Base-by-base conservation (phyloP, 2,113 vertebrate genomes). In the Menura novaehollandiae region DNA sequence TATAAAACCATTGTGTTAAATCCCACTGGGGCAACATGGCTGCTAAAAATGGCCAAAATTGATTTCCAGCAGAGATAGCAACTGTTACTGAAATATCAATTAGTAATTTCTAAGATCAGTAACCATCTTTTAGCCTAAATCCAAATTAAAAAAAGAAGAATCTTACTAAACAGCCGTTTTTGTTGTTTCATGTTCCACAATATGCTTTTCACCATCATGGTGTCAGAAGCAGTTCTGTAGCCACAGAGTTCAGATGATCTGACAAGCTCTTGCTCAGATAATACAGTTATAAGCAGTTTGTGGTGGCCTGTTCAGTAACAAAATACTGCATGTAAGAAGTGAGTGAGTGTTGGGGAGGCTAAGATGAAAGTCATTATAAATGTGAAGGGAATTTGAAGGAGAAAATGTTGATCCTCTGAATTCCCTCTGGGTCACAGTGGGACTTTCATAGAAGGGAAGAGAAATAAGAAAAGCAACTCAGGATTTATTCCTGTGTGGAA, bases 241-340 rank as follows among this genome's bases (percentile, higher is more conserved):
- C 47, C 88, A 26, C 35, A 63, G 77, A 87, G 39, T 67, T 84
- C 44, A 66, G 51, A 80, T 33, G 68, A 56, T 79, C 41, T 91
- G 53, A 26, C 16, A 73, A 85, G 71, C 20, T 71, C 43, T 85
- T 80, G 74, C 47, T 91, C 27, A 24, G 72, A 43, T 51, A 77
- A 75, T 56, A 15, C 22, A 9, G 17, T 59, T 86, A 30, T 22
- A 75, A 96, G 76, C 83, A 93, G 66, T 85, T 96, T 95, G 91
- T 93, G 73, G 76, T 95, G 93, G 82, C 88, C 94, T 96, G 88
- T 91, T 93, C 80, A 92, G 69, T 72, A 75, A 89, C 84, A 92
- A 96, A 93, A 60, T 95, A 64, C 72, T 96, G 96, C 90, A 94
- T 81, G 92, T 90, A 12, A 90, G 69, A 80, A 62, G 7, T 27